Base-by-base conservation (phyloP, 2,113 vertebrate genomes). In the Odocoileus hemionus region DNA sequence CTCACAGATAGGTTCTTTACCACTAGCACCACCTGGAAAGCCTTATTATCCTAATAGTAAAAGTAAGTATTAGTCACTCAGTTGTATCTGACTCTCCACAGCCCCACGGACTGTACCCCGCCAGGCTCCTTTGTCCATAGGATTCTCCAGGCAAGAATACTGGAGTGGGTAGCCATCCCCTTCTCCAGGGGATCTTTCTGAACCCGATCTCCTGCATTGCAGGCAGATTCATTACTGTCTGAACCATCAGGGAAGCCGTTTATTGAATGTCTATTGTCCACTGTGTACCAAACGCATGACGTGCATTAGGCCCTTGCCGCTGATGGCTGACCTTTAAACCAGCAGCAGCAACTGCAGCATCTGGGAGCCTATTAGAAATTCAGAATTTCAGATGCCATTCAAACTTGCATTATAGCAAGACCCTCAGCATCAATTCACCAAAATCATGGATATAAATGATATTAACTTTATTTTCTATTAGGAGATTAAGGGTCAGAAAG, bases 261-360 rank as follows among this genome's bases (percentile, higher is more conserved):
- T 26, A 17, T 33, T 84, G 36, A 91, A 8, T 17, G 70, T 25
- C 67, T 74, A 39, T 36, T 74, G 6, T 21, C 47, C 43, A 7
- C 58, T 39, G 2, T 60, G 30, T 3, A 10, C 25, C 33, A 52
- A 15, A 13, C 36, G 28, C 2, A 16, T 45, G 47, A 33, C 13
- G 2, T 30, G 1, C 28, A 39, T 7, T 1, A 26, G 11, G 5
- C 13, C 16, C 13, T 52, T 7, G 10, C 1, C 9, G 8, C n/a
- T 57, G 23, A 2, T 1, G 1, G 30, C 17, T 0, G 5, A 9
- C 80, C 26, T 54, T 43, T 58, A 9, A 45, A 55, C 30, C 47
- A 74, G 1, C 19, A 6, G 33, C 28, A 6, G 55, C n/a, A 28
- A 25, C 19, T 23, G 28, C 28, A 36, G 4, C 67, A 33, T 28